Percentiles rank a stretch among this genome's conserved stretches.
Evolutionary conservation across 2,797 vertebrate genomes (phyloP).

Genomic region (Garrulus glandarius): DNA sequence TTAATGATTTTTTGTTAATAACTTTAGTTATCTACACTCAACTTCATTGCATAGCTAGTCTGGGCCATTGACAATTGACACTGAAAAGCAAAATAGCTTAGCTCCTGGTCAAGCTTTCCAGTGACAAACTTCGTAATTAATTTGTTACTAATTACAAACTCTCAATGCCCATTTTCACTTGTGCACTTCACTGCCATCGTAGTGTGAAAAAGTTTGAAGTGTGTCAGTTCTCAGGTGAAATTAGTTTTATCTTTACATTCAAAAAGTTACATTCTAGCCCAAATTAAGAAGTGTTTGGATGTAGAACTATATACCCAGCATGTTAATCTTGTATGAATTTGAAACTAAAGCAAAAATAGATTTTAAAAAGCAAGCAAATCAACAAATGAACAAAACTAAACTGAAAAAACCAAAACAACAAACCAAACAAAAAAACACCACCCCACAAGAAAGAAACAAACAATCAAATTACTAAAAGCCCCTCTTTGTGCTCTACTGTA

Average conservation of each 20-base stretch:
- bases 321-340: background rate
- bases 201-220: background rate
- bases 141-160: background rate
- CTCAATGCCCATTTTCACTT: background rate
- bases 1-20: background rate
- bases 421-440: background rate
- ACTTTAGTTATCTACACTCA: background rate
- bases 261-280: background rate
- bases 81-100: background rate
- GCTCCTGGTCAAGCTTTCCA: background rate
- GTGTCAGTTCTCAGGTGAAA: background rate
- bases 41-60: background rate
- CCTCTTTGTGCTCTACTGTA: rapidly evolving
- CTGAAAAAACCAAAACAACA: background rate
- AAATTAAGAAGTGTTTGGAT: background rate
- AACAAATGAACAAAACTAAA: background rate
- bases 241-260: background rate
- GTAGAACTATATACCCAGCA: background rate
- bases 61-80: background rate
- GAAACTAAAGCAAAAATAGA: background rate
- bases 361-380: background rate
- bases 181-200: background rate
- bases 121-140: background rate
- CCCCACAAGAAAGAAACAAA: background rate
- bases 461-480: background rate